phyloP scores from a whole-genome alignment of 2,113 vertebrate genomes.

The Podarcis cretensis region DNA sequence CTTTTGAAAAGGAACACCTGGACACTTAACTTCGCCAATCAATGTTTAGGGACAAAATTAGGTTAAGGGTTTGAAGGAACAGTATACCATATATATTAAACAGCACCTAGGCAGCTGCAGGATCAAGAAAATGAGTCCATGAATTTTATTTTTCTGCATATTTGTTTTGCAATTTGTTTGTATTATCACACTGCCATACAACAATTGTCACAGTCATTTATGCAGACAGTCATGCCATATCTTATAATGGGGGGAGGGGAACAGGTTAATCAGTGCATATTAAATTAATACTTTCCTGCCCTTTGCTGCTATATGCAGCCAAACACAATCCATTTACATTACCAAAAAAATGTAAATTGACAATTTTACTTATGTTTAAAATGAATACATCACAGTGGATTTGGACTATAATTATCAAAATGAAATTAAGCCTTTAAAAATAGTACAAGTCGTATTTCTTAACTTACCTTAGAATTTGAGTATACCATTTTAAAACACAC shows the following conservation, averaged over 20 bases:
- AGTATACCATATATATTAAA: neutral
- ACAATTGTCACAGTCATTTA: neutral
- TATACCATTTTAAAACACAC: neutral
- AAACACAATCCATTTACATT: constrained; percentile 19
- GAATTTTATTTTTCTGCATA: constrained; percentile 61
- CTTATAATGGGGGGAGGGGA: constrained; percentile 4
- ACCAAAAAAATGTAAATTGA: constrained; percentile 40
- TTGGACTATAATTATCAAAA: neutral
- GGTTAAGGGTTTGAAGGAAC: neutral
- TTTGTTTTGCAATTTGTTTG: constrained; percentile 48
- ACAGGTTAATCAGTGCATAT: constrained; percentile 7
- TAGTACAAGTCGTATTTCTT: neutral
- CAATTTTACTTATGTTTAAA: constrained; percentile 23
- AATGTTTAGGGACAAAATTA: neutral
- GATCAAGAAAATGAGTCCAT: constrained; percentile 45
- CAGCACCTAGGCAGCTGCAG: constrained; percentile 30
- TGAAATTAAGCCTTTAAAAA: neutral
- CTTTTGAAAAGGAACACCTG: neutral
- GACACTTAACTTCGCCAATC: neutral
- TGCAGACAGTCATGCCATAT: neutral
- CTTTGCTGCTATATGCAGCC: constrained; percentile 22
- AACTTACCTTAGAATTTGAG: neutral
- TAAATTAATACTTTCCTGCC: constrained; percentile 32
- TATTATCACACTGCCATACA: neutral
- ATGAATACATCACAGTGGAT: neutral